Conservation (phyloP, 2,113 vertebrate species). For the Ginglymostoma cirratum region DNA sequence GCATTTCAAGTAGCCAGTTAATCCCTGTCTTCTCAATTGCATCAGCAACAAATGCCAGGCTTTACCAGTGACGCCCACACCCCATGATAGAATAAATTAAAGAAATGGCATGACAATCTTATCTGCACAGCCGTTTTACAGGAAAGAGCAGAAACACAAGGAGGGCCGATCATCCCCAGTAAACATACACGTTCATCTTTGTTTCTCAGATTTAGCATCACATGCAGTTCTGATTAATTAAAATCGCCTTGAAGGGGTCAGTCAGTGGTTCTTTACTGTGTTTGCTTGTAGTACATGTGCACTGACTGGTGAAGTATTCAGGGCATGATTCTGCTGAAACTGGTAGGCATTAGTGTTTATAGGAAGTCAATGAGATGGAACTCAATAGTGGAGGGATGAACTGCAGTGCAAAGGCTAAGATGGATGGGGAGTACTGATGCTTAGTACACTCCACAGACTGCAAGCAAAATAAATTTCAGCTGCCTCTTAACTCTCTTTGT, state of each 20-base stretch:
- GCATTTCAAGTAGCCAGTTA: neutral
- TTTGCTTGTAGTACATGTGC: constrained; percentile 29
- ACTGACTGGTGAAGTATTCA: constrained; percentile 36
- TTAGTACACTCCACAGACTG: constrained; percentile 35
- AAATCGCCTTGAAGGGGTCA: constrained; percentile 30
- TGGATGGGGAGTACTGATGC: constrained; percentile 36
- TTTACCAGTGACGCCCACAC: neutral
- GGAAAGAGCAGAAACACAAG: neutral
- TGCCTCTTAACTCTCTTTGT: constrained; percentile 30
- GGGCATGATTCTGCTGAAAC: constrained; percentile 36
- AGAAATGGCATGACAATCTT: neutral
- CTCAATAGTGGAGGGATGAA: constrained; percentile 31
- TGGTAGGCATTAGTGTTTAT: constrained; percentile 37
- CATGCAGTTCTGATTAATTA: neutral
- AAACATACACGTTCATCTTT: neutral
- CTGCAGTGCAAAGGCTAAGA: constrained; percentile 32
- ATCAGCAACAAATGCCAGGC: neutral
- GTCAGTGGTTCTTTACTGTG: constrained; percentile 18
- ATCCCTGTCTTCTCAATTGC: neutral
- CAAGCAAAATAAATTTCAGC: constrained; percentile 29
- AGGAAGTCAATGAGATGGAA: constrained; percentile 38
- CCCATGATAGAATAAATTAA: neutral
- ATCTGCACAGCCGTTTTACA: neutral
- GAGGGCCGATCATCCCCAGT: neutral
- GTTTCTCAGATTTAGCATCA: neutral